phyloP scores from a whole-genome alignment of 2,113 vertebrate genomes.

The Chlamydotis undulata region DNA sequence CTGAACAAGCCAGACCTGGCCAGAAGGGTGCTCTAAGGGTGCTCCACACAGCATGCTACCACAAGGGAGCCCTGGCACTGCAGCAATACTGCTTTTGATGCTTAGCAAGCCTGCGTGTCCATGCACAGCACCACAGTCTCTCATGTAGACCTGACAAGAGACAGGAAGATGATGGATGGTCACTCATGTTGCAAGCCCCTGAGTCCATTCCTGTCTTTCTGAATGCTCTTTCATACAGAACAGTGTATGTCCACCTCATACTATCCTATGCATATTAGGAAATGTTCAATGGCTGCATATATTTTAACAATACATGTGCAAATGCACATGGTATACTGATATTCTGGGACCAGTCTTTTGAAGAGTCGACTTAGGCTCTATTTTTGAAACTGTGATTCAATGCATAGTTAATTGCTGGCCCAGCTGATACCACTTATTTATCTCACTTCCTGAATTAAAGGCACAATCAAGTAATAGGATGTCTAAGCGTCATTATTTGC shows the following conservation, averaged over 20 bases:
- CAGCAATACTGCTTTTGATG: neutral
- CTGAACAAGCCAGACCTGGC: neutral
- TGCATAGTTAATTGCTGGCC: conserved; percentile 35
- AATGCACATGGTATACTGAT: neutral
- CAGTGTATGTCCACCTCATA: neutral
- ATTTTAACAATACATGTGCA: neutral
- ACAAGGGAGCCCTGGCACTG: neutral
- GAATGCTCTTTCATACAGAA: neutral
- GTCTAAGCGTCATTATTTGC: conserved; percentile 12
- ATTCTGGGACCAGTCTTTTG: neutral
- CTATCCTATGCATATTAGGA: neutral
- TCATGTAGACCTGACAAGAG: neutral
- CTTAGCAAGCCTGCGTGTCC: neutral
- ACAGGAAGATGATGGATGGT: neutral
- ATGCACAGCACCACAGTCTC: neutral
- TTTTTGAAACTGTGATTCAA: conserved; percentile 32
- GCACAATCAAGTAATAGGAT: neutral
- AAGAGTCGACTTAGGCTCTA: neutral
- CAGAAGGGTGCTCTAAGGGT: neutral
- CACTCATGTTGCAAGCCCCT: rapidly evolving
- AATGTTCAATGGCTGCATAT: neutral
- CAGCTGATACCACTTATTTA: conserved; percentile 28
- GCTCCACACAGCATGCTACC: rapidly evolving
- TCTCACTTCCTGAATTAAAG: neutral
- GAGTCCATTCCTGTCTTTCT: neutral